phyloP scores from a whole-genome alignment of 2,888 invertebrate species.

The Parelbella ahira region DNA sequence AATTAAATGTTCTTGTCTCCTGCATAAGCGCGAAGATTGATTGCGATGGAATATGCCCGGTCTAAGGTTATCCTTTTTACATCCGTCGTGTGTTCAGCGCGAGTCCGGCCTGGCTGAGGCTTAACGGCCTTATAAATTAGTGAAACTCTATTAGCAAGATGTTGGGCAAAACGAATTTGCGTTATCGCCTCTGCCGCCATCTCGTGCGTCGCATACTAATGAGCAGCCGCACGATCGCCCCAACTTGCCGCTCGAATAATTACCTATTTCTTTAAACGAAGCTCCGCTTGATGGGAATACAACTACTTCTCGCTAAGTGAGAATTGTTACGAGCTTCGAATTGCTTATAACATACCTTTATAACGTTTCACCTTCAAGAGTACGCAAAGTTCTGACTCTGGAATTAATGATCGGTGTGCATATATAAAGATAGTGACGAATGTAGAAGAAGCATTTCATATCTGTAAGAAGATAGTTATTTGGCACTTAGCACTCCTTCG shows the following conservation, averaged over 20 bases:
- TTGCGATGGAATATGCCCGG: constrained; percentile 68
- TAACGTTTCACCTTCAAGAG: too few relatives aligned
- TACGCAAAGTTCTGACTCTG: too few relatives aligned
- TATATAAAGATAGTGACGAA: too few relatives aligned
- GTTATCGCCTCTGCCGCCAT: constrained; percentile 72
- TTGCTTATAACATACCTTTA: too few relatives aligned
- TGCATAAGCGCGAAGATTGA: constrained; percentile 56
- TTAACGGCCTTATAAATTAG: constrained; percentile 79
- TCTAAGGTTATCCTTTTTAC: constrained; percentile 72
- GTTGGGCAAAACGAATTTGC: constrained; percentile 78
- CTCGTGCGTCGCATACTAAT: constrained; percentile 72
- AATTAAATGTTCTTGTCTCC: constrained; percentile 61
- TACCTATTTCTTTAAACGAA: constrained; percentile 73
- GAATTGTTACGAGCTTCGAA: constrained; percentile 27
- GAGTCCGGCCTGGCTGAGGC: constrained; percentile 54
- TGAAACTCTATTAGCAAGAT: constrained; percentile 80
- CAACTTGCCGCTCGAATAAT: constrained; percentile 71
- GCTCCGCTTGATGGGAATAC: constrained; percentile 40
- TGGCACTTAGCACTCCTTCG: too few relatives aligned
- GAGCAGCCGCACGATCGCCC: constrained; percentile 50
- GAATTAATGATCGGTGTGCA: too few relatives aligned
- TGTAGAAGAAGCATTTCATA: too few relatives aligned
- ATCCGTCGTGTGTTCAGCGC: constrained; percentile 65
- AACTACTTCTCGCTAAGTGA: constrained; percentile 30
- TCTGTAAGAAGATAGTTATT: too few relatives aligned